Evolutionary conservation across 2,888 invertebrate species (phyloP).

Genomic region (Zygothrica quintamaculata): DNA sequence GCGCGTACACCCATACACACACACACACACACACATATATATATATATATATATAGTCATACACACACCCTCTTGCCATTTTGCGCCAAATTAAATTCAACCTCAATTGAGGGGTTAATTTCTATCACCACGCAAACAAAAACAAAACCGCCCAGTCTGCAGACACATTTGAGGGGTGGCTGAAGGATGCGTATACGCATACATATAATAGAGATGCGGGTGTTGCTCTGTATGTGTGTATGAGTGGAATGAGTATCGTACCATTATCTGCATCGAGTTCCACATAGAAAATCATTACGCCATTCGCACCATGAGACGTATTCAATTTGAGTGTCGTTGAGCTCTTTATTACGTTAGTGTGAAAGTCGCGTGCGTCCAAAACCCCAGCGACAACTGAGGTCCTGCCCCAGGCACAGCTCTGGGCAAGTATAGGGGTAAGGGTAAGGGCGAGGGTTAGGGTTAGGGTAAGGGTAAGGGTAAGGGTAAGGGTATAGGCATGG

Average conservation of each 20-base stretch:
- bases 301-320: conserved; percentile 82
- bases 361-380: conserved; percentile 81
- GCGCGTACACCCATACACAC: too few relatives aligned
- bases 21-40: conserved; percentile 21
- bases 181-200: conserved; percentile 17
- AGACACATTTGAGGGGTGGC: conserved; percentile 46
- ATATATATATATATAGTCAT: background rate
- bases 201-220: conserved; percentile 23
- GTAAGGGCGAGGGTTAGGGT: conserved; percentile 23
- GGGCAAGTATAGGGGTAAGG: background rate
- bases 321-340: conserved; percentile 83
- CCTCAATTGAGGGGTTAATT: conserved; percentile 85
- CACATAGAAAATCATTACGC: conserved; percentile 82
- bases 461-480: too few relatives aligned
- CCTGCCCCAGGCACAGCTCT: conserved; percentile 44
- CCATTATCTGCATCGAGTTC: conserved; percentile 80
- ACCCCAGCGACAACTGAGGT: conserved; percentile 44
- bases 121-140: conserved; percentile 82
- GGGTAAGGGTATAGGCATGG: too few relatives aligned
- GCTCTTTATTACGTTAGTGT: conserved; percentile 84
- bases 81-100: conserved; percentile 85
- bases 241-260: conserved; percentile 28
- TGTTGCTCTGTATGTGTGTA: background rate
- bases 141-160: conserved; percentile 72
- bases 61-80: conserved; percentile 73